phyloP scores from a whole-genome alignment of 2,797 vertebrate species.

The Tokudaia tokunoshimensis region DNA sequence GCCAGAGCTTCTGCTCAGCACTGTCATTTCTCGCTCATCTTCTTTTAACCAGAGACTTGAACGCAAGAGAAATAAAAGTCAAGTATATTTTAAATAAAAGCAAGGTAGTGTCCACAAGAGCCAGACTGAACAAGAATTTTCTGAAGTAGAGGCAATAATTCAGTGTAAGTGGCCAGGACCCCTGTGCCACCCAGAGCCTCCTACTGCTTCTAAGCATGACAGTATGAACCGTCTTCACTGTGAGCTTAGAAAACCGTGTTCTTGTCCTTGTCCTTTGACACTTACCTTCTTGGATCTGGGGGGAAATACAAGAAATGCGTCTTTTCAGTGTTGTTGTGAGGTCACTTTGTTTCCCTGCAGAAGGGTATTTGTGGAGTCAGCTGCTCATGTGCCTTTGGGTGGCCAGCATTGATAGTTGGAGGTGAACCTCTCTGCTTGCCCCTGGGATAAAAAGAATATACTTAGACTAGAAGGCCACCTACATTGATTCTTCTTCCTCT shows the following conservation, averaged over 20 bases:
- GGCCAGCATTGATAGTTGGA: background rate
- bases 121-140: slow-evolving; percentile 36
- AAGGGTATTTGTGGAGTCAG: background rate
- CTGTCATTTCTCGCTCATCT: background rate
- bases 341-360: background rate
- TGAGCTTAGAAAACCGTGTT: slow-evolving; percentile 12
- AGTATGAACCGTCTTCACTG: background rate
- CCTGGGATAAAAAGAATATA: slow-evolving; percentile 32
- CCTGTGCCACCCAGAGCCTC: background rate
- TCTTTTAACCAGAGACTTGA: background rate
- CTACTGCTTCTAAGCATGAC: background rate
- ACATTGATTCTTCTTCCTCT: background rate
- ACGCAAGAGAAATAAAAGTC: slow-evolving; percentile 26
- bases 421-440: slow-evolving; percentile 2
- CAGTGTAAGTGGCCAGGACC: background rate
- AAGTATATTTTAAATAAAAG: slow-evolving; percentile 56
- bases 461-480: background rate
- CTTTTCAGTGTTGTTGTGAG: slow-evolving; percentile 44
- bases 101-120: background rate
- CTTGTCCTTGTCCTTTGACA: slow-evolving; percentile 59
- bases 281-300: slow-evolving; percentile 31
- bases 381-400: background rate
- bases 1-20: slow-evolving; percentile 23
- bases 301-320: slow-evolving; percentile 8
- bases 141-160: background rate